Base-by-base conservation (phyloP, 2,113 vertebrate genomes). In the Notothenia rossii region DNA sequence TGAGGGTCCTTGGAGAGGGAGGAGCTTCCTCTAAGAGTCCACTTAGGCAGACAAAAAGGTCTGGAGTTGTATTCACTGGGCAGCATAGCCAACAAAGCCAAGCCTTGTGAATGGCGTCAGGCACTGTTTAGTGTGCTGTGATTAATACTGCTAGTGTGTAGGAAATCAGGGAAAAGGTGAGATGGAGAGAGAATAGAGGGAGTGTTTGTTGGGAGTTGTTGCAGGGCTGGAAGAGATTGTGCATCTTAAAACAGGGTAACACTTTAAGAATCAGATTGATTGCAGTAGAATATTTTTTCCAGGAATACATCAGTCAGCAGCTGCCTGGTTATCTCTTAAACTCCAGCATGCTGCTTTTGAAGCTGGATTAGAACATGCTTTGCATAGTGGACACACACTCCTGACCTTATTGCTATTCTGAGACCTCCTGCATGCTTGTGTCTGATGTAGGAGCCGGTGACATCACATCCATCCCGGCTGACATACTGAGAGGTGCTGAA, bases 11-110 rank as follows among this genome's bases (percentile, higher is more conserved):
- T 93, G 94, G 93, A 87, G 89, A 91, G 86, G 93, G 88, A 93
- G 94, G 88, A 59, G 90, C 85, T 81, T 84, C 85, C 90, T 87
- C 94, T 94, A 88, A 97, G 96, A 94, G 95, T 95, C 96, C 94
- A 96, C 97, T 98, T 92, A 95, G 89, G 91, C 91, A 86, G 91
- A 95, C 94, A 96, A 96, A 96, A 95, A 93, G 88, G 87, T 91
- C 85, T 93, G 91, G 92, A 96, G 94, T 93, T 93, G 95, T 95
- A 96, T 96, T 97, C 95, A 95, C 91, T 86, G 90, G 91, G 88
- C 91, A 94, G 88, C 87, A 88, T 89, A 93, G 91, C 91, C 93
- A 94, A 96, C 96, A 96, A 94, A 94, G 95, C 76, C 11, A 56
- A 83, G 63, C 87, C 85, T 88, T 83, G 48, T 97, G 96, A 98